phyloP scores from a whole-genome alignment of 2,888 invertebrate species.

The Standfussiana lucernea region DNA sequence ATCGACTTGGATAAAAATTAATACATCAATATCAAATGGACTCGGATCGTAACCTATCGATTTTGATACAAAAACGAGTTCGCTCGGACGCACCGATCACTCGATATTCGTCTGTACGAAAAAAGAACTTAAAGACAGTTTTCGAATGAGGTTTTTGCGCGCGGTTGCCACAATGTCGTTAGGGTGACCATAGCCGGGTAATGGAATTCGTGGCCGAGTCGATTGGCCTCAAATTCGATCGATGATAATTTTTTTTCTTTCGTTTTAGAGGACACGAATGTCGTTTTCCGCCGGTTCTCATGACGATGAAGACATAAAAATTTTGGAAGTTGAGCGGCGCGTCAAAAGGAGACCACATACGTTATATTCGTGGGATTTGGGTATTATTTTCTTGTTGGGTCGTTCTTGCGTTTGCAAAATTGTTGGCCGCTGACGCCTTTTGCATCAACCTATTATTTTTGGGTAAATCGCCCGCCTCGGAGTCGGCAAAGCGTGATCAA shows the following conservation, averaged over 20 bases:
- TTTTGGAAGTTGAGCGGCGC: slow-evolving; percentile 85
- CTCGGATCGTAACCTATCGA: slow-evolving; percentile 64
- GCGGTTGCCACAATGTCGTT: slow-evolving; percentile 86
- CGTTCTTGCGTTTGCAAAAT: slow-evolving; percentile 84
- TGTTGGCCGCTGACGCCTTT: slow-evolving; percentile 89
- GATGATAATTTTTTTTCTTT: slow-evolving; percentile 77
- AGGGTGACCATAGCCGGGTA: slow-evolving; percentile 82
- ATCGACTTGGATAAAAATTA: slow-evolving; percentile 88
- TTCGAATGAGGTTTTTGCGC: slow-evolving; percentile 83
- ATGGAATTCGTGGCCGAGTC: slow-evolving; percentile 84
- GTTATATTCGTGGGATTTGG: slow-evolving; percentile 83
- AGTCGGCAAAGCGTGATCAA: slow-evolving; percentile 84
- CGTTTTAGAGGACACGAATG: slow-evolving; percentile 75
- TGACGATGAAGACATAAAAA: slow-evolving; percentile 90
- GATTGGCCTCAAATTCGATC: slow-evolving; percentile 79
- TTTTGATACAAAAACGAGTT: slow-evolving; percentile 79
- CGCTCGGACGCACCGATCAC: slow-evolving; percentile 70
- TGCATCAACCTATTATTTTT: slow-evolving; percentile 87
- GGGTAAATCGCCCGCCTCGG: slow-evolving; percentile 80
- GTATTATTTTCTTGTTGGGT: slow-evolving; percentile 79
- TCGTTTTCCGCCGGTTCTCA: slow-evolving; percentile 82
- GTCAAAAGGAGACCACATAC: slow-evolving; percentile 88
- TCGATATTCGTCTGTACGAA: slow-evolving; percentile 69
- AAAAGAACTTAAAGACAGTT: slow-evolving; percentile 82
- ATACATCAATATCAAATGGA: slow-evolving; percentile 83